A percentile compares a stretch with the other conserved stretches of the same genome.
Conservation (phyloP, 2,888 invertebrate genomes). For the Melanotus villosus region DNA sequence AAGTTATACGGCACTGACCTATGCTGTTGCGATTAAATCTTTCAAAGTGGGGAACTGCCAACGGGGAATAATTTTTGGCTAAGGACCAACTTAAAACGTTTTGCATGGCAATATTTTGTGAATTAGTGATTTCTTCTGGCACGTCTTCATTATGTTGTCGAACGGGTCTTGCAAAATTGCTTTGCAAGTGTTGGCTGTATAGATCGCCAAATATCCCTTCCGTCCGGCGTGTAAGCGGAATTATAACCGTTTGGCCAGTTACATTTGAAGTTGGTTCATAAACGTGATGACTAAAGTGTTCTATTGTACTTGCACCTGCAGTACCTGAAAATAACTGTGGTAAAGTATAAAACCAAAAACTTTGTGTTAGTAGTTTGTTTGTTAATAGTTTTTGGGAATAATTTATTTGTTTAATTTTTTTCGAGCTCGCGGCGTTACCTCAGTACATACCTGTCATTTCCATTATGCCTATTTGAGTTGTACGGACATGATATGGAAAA, state of each 20-base stretch:
- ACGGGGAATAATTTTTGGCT: constrained; percentile 62
- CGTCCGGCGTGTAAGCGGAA: constrained; percentile 76
- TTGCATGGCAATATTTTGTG: constrained; percentile 54
- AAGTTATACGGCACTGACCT: too few species aligned
- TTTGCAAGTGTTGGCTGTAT: constrained; percentile 58
- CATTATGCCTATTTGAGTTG: constrained; percentile 85
- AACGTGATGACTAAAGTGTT: constrained; percentile 76
- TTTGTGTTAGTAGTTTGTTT: too few species aligned
- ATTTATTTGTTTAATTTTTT: too few species aligned
- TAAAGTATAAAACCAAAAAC: too few species aligned
- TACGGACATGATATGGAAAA: constrained; percentile 92
- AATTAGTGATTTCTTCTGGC: background rate
- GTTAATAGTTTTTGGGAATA: too few species aligned
- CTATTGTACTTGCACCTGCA: constrained; percentile 70
- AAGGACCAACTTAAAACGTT: constrained; percentile 66
- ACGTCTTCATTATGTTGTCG: background rate
- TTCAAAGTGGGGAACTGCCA: constrained; percentile 54
- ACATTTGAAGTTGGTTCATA: constrained; percentile 72
- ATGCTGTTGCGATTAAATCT: background rate
- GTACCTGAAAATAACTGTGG: constrained; percentile 61
- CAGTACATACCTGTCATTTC: constrained; percentile 70
- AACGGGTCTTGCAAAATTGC: constrained; percentile 22
- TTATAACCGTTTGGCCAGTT: constrained; percentile 74
- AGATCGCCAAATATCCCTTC: constrained; percentile 72
- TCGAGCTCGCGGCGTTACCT: too few species aligned